Percentiles rank a stretch among this genome's conserved stretches.
These are phyloP conservation scores for Puntigrus tetrazona DNA, from an alignment of 2,113 vertebrate species.

Conservation along the genomic window DNA sequence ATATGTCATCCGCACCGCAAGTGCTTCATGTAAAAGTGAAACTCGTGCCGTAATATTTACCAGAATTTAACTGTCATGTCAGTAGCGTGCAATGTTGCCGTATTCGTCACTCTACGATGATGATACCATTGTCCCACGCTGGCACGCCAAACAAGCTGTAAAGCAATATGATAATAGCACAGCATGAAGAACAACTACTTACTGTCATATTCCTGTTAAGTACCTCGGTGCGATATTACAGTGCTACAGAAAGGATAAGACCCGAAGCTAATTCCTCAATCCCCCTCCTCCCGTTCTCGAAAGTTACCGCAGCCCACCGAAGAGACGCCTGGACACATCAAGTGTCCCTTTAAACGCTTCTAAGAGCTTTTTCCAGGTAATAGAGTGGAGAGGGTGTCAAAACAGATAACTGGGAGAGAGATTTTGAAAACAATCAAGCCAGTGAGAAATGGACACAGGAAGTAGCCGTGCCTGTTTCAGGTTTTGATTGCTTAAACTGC, in stretches of 20 bases:
- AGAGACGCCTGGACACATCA: conserved; percentile 49
- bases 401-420: conserved; percentile 46
- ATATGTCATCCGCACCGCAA: background rate
- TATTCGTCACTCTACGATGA: background rate
- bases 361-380: conserved; percentile 52
- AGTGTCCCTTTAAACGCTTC: conserved; percentile 49
- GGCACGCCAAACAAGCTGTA: conserved; percentile 8
- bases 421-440: background rate
- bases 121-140: conserved; percentile 7
- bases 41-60: background rate
- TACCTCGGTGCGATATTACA: background rate
- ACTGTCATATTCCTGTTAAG: conserved; percentile 1
- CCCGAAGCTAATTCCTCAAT: background rate
- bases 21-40: background rate
- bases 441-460: background rate
- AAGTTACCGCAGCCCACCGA: background rate
- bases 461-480: conserved; percentile 20
- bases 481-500: conserved; percentile 31
- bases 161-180: conserved; percentile 3
- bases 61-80: background rate
- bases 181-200: conserved; percentile 19
- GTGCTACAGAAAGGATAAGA: conserved; percentile 3
- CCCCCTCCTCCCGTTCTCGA: background rate
- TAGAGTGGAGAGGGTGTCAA: conserved; percentile 50
- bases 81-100: background rate